phyloP scores from a whole-genome alignment of 2,113 vertebrate species.

The Perccottus glenii region DNA sequence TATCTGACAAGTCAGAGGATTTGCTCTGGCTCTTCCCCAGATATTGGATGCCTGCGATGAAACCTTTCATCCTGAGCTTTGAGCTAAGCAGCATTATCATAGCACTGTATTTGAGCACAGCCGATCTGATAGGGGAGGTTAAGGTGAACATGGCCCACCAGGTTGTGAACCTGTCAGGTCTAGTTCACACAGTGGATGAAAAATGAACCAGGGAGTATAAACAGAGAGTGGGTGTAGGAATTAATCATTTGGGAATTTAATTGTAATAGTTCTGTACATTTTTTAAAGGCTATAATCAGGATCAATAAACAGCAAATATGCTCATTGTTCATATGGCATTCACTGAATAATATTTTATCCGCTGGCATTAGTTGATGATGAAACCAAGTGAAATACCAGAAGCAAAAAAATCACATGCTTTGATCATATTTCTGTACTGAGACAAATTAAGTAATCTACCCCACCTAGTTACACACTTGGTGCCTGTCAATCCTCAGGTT shows the following conservation, averaged over 20 bases:
- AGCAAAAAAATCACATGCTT: background rate
- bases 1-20: constrained; percentile 59
- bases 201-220: constrained; percentile 13
- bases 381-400: constrained; percentile 25
- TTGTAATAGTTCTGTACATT: constrained; percentile 10
- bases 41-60: constrained; percentile 45
- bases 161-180: constrained; percentile 24
- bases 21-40: constrained; percentile 50
- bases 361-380: constrained; percentile 26
- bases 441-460: background rate
- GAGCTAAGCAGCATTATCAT: constrained; percentile 56
- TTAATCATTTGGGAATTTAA: background rate
- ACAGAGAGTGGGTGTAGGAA: background rate
- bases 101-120: constrained; percentile 47
- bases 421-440: background rate
- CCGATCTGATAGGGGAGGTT: constrained; percentile 38
- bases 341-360: constrained; percentile 5
- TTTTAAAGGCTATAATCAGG: constrained; percentile 5
- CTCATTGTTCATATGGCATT: constrained; percentile 1
- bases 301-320: background rate
- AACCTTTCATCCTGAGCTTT: constrained; percentile 56
- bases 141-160: constrained; percentile 31
- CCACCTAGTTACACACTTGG: background rate
- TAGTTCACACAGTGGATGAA: constrained; percentile 24
- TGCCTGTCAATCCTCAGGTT: background rate